phyloP scores from a whole-genome alignment of 2,888 invertebrate genomes.

The Venusia cambrica region DNA sequence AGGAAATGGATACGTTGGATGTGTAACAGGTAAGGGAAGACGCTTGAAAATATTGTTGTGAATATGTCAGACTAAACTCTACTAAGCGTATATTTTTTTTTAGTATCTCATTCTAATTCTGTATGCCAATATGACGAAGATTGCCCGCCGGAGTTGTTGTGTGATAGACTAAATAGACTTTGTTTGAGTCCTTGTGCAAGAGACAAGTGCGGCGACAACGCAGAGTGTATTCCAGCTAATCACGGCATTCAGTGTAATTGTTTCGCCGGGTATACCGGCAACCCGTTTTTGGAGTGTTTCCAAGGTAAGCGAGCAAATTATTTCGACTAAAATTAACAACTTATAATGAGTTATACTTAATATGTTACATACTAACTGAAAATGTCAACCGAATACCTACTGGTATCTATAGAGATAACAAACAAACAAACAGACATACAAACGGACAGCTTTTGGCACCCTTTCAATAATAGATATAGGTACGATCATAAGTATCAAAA shows the following conservation, averaged over 20 bases:
- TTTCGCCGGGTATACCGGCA: slow-evolving; percentile 86
- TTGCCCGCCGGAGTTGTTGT: slow-evolving; percentile 91
- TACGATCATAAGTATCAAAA: too few species aligned
- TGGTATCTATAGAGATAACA: too few species aligned
- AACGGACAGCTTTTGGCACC: too few species aligned
- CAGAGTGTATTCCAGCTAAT: slow-evolving; percentile 88
- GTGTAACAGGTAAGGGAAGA: slow-evolving; percentile 85
- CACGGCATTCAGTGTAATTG: slow-evolving; percentile 90
- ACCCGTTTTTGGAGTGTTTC: slow-evolving; percentile 87
- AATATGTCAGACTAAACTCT: neutral
- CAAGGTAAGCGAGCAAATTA: slow-evolving; percentile 61
- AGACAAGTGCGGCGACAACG: slow-evolving; percentile 91
- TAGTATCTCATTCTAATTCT: slow-evolving; percentile 58
- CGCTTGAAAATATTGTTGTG: neutral
- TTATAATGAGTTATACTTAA: too few species aligned
- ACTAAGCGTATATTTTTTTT: slow-evolving; percentile 12
- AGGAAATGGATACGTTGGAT: slow-evolving; percentile 92
- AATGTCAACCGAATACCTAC: too few species aligned
- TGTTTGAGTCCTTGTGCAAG: slow-evolving; percentile 91
- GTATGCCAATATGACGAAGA: slow-evolving; percentile 95
- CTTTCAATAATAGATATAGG: too few species aligned
- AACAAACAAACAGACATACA: too few species aligned
- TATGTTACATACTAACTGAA: too few species aligned
- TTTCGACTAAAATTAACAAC: neutral
- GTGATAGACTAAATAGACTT: slow-evolving; percentile 90